Evolutionary conservation across 2,797 vertebrate species (phyloP).

Genomic region (Danio albolineatus): DNA sequence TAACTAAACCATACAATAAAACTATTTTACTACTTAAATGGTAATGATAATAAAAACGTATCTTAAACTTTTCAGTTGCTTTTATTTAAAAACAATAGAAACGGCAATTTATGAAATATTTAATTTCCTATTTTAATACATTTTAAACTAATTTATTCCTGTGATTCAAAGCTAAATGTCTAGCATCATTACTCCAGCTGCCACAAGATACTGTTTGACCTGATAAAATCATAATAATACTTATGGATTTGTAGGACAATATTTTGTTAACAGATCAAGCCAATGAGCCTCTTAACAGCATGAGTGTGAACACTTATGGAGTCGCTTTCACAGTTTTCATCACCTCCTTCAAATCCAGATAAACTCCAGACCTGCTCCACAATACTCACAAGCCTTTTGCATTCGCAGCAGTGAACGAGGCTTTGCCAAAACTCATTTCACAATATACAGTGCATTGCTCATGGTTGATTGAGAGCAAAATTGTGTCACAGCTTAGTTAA

Average conservation of each 20-base stretch:
- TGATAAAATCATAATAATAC: neutral
- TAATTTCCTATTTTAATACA: too few species aligned
- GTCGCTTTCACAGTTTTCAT: slow-evolving; percentile 31
- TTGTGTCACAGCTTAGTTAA: neutral
- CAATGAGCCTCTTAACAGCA: neutral
- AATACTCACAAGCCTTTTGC: neutral
- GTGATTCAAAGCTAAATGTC: too few species aligned
- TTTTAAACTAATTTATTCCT: too few species aligned
- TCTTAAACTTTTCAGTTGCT: too few species aligned
- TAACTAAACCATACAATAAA: too few species aligned
- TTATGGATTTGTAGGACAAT: neutral
- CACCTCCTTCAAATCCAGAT: slow-evolving; percentile 52
- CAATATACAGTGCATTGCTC: neutral
- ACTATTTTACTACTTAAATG: too few species aligned
- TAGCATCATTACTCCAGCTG: too few species aligned
- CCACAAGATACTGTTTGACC: neutral
- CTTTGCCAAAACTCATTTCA: neutral
- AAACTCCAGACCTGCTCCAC: slow-evolving; percentile 23
- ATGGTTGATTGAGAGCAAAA: neutral
- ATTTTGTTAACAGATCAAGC: slow-evolving; percentile 27
- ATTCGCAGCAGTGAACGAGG: neutral
- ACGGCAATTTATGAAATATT: too few species aligned
- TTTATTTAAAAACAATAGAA: too few species aligned
- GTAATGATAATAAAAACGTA: too few species aligned
- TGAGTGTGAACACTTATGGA: slow-evolving; percentile 10